Conservation (phyloP, 1,140 invertebrate species). For the Micrasema minimum region DNA sequence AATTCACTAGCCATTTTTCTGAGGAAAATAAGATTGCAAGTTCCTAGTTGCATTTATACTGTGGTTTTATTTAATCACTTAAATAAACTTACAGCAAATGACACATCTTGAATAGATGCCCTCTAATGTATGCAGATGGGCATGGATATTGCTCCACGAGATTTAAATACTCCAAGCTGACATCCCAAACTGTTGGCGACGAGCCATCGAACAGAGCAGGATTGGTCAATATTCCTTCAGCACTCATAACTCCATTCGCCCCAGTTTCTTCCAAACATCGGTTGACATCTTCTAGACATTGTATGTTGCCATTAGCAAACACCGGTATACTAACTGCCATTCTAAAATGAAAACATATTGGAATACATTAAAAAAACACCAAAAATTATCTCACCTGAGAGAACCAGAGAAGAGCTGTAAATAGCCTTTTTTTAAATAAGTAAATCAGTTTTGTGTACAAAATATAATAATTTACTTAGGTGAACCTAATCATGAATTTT, state of each 20-base stretch:
- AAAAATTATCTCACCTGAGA: no score
- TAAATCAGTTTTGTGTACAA: no score
- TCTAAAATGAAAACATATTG: slow-evolving; percentile 72
- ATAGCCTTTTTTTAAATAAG: no score
- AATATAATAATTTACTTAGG: no score
- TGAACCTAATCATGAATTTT: no score
- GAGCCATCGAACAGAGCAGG: slow-evolving; percentile 86
- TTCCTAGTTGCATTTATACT: no score
- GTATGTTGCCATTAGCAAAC: slow-evolving; percentile 98
- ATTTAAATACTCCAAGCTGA: slow-evolving; percentile 90
- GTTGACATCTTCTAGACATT: slow-evolving; percentile 88
- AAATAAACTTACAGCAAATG: slow-evolving; percentile 87
- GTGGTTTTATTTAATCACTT: no score
- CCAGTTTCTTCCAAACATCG: slow-evolving; percentile 88
- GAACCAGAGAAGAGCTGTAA: no score
- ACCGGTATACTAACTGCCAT: slow-evolving; percentile 90
- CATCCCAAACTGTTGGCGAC: slow-evolving; percentile 86
- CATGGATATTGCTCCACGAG: slow-evolving; percentile 87
- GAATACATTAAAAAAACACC: no score
- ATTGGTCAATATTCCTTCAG: slow-evolving; percentile 96
- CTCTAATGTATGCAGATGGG: slow-evolving; percentile 88
- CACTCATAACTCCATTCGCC: slow-evolving; percentile 89
- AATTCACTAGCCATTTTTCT: no score
- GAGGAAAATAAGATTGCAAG: no score
- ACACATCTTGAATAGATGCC: slow-evolving; percentile 97